These are phyloP conservation scores for Caenorhabditis angaria DNA, from an alignment of 2,888 invertebrate species.

Conservation along the genomic window DNA sequence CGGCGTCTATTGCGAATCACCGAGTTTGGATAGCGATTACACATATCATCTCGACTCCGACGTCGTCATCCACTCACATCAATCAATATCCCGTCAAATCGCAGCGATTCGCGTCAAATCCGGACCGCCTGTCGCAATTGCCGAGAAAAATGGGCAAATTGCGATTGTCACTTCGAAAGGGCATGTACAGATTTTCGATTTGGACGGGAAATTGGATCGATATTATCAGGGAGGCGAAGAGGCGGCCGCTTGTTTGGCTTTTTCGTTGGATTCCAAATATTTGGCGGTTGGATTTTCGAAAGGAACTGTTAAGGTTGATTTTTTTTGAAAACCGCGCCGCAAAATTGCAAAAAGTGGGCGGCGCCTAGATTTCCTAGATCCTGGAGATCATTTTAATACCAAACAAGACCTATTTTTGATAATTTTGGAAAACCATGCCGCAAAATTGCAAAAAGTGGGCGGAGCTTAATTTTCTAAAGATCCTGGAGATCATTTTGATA, in stretches of 20 bases:
- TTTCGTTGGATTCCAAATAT: slow-evolving; percentile 46
- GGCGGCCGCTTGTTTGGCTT: slow-evolving; percentile 51
- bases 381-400: too few species aligned
- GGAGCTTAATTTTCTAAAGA: too few species aligned
- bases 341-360: too few species aligned
- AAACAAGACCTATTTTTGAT: slow-evolving; percentile 50
- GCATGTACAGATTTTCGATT: slow-evolving; percentile 59
- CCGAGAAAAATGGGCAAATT: slow-evolving; percentile 46
- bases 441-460: too few species aligned
- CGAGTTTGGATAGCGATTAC: slow-evolving; percentile 9
- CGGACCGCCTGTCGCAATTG: slow-evolving; percentile 53
- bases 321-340: background rate
- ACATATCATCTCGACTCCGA: slow-evolving; percentile 50
- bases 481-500: too few species aligned
- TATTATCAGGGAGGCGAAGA: slow-evolving; percentile 54
- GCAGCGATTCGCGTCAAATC: slow-evolving; percentile 36
- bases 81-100: slow-evolving; percentile 61
- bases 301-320: slow-evolving; percentile 47
- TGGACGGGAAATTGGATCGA: slow-evolving; percentile 48
- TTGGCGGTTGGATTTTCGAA: slow-evolving; percentile 52
- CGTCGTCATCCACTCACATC: slow-evolving; percentile 41
- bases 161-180: slow-evolving; percentile 65
- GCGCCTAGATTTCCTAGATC: too few species aligned
- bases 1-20: slow-evolving; percentile 17
- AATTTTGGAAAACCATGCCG: too few species aligned